Percentiles rank a stretch among this genome's conserved stretches.
Evolutionary conservation across 2,113 vertebrate species (phyloP).

Genomic region (Silurus asotus): DNA sequence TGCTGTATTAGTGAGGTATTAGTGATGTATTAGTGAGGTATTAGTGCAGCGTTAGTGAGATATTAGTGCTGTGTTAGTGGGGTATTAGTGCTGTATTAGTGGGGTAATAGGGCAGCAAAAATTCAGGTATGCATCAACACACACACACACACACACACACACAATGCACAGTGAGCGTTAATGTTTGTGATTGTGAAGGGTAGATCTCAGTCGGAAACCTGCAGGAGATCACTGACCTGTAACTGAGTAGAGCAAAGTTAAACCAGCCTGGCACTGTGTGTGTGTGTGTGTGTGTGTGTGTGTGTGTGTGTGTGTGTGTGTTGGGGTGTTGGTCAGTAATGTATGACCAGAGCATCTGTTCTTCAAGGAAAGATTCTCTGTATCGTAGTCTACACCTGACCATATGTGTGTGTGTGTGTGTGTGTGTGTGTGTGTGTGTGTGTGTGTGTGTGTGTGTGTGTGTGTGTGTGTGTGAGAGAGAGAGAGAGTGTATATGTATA

Average conservation of each 20-base stretch:
- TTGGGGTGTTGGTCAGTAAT: constrained; percentile 24
- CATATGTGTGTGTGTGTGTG: constrained; percentile 24
- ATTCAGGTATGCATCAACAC: background rate
- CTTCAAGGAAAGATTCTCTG: constrained; percentile 33
- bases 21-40: background rate
- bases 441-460: background rate
- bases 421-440: constrained; percentile 37
- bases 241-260: constrained; percentile 22
- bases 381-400: constrained; percentile 4
- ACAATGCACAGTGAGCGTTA: background rate
- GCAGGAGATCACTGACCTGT: constrained; percentile 40
- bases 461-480: no score
- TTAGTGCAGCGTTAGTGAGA: background rate
- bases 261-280: constrained; percentile 6
- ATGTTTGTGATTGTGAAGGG: constrained; percentile 32
- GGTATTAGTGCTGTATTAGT: background rate
- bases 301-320: constrained; percentile 26
- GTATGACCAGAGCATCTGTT: constrained; percentile 50
- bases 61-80: background rate
- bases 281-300: constrained; percentile 5
- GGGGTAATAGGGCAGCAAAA: background rate
- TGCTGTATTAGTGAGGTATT: background rate
- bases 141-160: background rate
- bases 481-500: no score
- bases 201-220: constrained; percentile 17